Evolutionary conservation across 2,113 vertebrate genomes (phyloP), one percentile per base, ranked within the genome.

Genomic region (Cololabis saira): DNA sequence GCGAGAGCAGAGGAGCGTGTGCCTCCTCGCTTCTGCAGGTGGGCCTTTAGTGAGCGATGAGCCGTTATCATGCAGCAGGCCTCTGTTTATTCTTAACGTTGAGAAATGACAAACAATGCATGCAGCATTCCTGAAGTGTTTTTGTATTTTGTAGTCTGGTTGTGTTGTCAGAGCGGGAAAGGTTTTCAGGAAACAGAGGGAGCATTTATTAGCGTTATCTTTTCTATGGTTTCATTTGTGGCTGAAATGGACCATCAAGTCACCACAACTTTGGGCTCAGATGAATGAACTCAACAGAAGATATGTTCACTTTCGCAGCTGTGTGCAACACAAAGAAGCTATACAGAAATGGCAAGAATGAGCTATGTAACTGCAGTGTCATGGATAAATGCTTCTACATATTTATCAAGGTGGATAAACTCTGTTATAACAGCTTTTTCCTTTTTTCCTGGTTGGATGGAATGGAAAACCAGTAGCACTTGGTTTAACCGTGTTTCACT

Each of bases 381-480:
- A 50, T 68, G 62, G 53, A 76, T 80, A 82, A 86, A 87, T 71
- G 64, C 58, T 65, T 71, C 19, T 57, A 49, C 67, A 67, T 82
- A 63, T 88, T 82, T 87, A 83, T 83, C 78, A 83, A 75, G 70
- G 60, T 69, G 83, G 76, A 81, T 89, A 81, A 75, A 74, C 80
- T 87, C 78, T 80, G 63, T 49, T 51, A 84, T 66, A 78, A 77
- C 74, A 12, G 18, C 41, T 67, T 65, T 78, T 74, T 69, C 41
- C 42, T 59, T 72, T 68, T 62, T 45, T 14, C 59, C 13, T 51
- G 59, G 60, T 70, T 79, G 82, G 76, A 75, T 62, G 65, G 71
- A 79, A 85, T 85, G 79, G 82, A 90, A 88, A 91, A 89, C 72
- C 89, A 91, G 91, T 92, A 93, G 92, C 91, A 87, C 84, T 91